Base-by-base conservation (phyloP, 2,797 vertebrate genomes). In the Dallia pectoralis region DNA sequence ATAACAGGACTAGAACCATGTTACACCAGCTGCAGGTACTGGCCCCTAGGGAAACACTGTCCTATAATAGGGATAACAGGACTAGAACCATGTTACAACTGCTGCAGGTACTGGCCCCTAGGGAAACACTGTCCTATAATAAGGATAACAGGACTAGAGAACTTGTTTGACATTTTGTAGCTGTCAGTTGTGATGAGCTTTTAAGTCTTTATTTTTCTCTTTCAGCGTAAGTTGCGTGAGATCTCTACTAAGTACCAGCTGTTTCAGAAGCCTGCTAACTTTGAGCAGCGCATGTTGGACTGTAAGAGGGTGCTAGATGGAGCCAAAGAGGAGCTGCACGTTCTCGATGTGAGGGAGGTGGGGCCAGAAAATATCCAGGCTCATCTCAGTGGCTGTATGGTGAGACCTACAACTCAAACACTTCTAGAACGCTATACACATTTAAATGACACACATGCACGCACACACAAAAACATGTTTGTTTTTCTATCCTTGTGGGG, bases 231-330 rank as follows among this genome's bases (percentile, higher is more conserved):
- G 76, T 91, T 98, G 63, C 93, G 97, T 29, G 97, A 99, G 80
- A 95, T 99, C 1, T 96, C 93, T 72, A 99, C 97, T 0, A 99
- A 99, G 76, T 98, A 96, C 83, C 97, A 98, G 89, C 94, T 99
- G 12, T 99, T 99, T 89, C 97, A 99, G 92, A 99, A 99, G 82
- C 98, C 98, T 19, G 97, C 97, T 0, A 97, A 99, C 90, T 99
- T 99, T 81, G 98, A 99, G 84, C 97, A 99, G 86, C 96, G 98
- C 51, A 98, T 99, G 98, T 77, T 98, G 74, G 97, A 99, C 83
- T 99, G 98, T 78, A 96, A 95, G 79, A 92, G 94, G 0, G 94
- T 99, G 61, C 86, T 99, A 81, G 96, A 98, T 1, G 91, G 94
- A 0, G 97, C 98, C 70, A 95, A 96, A 82, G 89, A 91, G 0